Evolutionary conservation across 2,797 vertebrate species (phyloP).

Genomic region (Sebastolobus altivelis): DNA sequence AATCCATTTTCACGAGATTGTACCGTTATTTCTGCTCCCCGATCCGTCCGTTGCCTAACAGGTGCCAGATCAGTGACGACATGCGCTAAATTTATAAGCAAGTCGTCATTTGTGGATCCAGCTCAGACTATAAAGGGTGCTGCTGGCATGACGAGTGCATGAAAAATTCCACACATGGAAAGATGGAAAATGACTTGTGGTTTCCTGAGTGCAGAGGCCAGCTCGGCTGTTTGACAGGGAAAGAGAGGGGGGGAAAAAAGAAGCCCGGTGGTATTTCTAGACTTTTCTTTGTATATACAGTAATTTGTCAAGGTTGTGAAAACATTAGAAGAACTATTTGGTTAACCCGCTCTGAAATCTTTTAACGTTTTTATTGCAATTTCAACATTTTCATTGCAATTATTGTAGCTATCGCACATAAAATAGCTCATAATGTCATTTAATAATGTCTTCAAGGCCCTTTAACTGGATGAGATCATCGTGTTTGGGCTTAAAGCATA

Average conservation of each 20-base stretch:
- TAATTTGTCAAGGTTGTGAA: constrained; percentile 77
- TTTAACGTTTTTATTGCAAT: constrained; percentile 59
- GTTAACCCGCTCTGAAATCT: constrained; percentile 48
- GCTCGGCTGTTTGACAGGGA: constrained; percentile 71
- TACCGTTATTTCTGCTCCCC: constrained; percentile 45
- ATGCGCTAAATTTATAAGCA: constrained; percentile 80
- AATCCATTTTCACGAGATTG: constrained; percentile 54
- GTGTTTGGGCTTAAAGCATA: constrained; percentile 19
- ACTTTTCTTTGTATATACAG: constrained; percentile 73
- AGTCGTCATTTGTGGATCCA: constrained; percentile 73
- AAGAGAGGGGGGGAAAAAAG: background rate
- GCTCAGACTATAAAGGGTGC: constrained; percentile 74
- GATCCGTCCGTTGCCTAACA: constrained; percentile 35
- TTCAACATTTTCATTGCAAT: constrained; percentile 69
- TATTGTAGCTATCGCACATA: constrained; percentile 37
- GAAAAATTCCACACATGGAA: constrained; percentile 86
- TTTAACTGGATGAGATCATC: constrained; percentile 51
- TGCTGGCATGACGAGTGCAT: constrained; percentile 76
- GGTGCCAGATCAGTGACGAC: constrained; percentile 82
- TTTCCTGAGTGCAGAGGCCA: constrained; percentile 82
- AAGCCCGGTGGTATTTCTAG: constrained; percentile 68
- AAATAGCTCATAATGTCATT: constrained; percentile 50
- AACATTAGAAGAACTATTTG: constrained; percentile 66
- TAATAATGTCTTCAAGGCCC: constrained; percentile 63
- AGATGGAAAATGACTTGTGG: constrained; percentile 86